Evolutionary conservation across 2,797 vertebrate genomes (phyloP).

Genomic region (Limnodromus scolopaceus): DNA sequence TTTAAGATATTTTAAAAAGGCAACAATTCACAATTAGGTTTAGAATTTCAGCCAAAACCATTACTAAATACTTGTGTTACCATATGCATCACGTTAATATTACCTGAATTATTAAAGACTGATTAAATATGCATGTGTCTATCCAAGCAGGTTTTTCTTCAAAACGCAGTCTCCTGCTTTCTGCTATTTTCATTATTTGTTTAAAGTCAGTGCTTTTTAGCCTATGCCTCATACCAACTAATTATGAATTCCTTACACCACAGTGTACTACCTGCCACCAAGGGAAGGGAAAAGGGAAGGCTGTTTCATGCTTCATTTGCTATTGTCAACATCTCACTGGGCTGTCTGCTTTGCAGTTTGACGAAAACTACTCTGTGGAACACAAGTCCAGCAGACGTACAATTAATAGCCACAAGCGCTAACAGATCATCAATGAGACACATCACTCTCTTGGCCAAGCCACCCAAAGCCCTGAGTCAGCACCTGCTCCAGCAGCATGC

Average conservation of each 20-base stretch:
- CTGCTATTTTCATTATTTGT: conserved; percentile 47
- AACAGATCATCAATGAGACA: background rate
- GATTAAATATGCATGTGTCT: conserved; percentile 42
- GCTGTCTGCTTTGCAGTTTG: background rate
- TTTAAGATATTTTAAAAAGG: background rate
- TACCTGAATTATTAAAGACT: conserved; percentile 26
- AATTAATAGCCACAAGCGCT: background rate
- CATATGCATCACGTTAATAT: background rate
- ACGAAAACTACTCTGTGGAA: background rate
- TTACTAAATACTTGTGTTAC: conserved; percentile 20
- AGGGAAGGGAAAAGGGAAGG: background rate
- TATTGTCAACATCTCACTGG: background rate
- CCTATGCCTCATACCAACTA: background rate
- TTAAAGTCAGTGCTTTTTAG: background rate
- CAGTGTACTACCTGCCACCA: fast-evolving
- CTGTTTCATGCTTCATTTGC: conserved; percentile 18
- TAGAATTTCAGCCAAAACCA: conserved; percentile 6
- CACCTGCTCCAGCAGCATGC: background rate
- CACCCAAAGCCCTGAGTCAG: background rate
- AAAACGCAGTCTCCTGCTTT: background rate
- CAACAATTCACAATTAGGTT: background rate
- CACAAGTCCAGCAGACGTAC: background rate
- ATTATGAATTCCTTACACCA: background rate
- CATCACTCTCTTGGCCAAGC: background rate
- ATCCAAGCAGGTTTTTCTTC: conserved; percentile 25